These are phyloP conservation scores for Acanthurus lineatus DNA, from an alignment of 2,797 vertebrate genomes.

Conservation along the genomic window DNA sequence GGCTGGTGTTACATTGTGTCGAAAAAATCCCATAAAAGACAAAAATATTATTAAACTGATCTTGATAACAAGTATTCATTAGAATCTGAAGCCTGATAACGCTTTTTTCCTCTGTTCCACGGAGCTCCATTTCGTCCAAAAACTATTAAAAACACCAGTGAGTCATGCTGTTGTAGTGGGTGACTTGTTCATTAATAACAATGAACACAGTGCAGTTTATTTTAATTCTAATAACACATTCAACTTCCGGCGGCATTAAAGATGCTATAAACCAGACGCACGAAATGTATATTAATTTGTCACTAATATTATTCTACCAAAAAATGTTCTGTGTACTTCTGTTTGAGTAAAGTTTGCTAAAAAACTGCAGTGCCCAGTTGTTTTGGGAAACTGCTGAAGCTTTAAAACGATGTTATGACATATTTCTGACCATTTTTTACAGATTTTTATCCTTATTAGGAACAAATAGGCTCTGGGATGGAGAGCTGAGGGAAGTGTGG, in stretches of 20 bases:
- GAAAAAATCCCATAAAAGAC: neutral
- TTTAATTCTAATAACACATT: neutral
- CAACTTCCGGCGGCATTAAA: neutral
- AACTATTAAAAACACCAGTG: slow-evolving; percentile 7
- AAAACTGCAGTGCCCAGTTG: slow-evolving; percentile 3
- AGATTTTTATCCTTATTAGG: too few species aligned
- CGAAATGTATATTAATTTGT: slow-evolving; percentile 5
- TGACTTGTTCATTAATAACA: neutral
- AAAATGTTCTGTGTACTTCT: neutral
- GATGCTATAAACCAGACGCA: neutral
- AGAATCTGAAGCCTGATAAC: neutral
- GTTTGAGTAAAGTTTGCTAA: neutral
- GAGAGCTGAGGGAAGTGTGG: too few species aligned
- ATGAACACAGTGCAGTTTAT: neutral
- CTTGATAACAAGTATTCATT: neutral
- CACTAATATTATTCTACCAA: neutral
- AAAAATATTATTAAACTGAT: neutral
- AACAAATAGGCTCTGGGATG: too few species aligned
- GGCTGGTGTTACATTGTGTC: neutral
- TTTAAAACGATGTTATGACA: too few species aligned
- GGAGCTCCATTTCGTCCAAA: too few species aligned
- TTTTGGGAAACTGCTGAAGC: neutral
- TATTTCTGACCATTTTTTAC: too few species aligned
- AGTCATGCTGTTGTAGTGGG: neutral
- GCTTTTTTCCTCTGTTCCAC: slow-evolving; percentile 2